phyloP scores from a whole-genome alignment of 92 coral and sea anemone species.

The Plumapathes pennacea region DNA sequence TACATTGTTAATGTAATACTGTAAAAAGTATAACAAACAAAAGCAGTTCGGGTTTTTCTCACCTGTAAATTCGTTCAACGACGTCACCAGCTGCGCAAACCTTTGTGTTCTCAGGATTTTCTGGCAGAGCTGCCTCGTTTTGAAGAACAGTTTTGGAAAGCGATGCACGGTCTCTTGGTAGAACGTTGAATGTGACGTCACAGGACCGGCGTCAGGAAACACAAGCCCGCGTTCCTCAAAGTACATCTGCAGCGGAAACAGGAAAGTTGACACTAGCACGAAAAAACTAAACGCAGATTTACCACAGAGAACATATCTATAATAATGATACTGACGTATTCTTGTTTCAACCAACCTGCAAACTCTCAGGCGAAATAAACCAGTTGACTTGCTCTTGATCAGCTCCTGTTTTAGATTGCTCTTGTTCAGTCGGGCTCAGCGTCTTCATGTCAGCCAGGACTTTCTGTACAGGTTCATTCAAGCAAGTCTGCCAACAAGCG shows the following conservation, averaged over 20 bases:
- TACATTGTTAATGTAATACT: no score
- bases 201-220: not conserved
- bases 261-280: no score
- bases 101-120: constrained; percentile 42
- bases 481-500: constrained; percentile 27
- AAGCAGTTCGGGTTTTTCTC: no score
- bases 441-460: constrained; percentile 52
- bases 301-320: no score
- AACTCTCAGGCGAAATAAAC: constrained; percentile 51
- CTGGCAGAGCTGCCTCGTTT: constrained; percentile 65
- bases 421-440: constrained; percentile 26
- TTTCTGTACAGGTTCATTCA: constrained; percentile 58
- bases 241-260: constrained; percentile 15
- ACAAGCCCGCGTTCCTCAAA: not conserved
- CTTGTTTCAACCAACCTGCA: no score
- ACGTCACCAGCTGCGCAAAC: constrained; percentile 37
- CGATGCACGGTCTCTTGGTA: constrained; percentile 23
- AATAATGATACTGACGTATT: no score
- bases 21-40: no score
- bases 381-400: constrained; percentile 19
- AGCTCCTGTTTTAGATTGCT: not conserved
- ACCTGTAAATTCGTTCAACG: constrained; percentile 83
- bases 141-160: constrained; percentile 62
- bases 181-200: constrained; percentile 4
- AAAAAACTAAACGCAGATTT: no score